Evolutionary conservation across 2,113 vertebrate species (phyloP).

Genomic region (Prunella fulvescens): DNA sequence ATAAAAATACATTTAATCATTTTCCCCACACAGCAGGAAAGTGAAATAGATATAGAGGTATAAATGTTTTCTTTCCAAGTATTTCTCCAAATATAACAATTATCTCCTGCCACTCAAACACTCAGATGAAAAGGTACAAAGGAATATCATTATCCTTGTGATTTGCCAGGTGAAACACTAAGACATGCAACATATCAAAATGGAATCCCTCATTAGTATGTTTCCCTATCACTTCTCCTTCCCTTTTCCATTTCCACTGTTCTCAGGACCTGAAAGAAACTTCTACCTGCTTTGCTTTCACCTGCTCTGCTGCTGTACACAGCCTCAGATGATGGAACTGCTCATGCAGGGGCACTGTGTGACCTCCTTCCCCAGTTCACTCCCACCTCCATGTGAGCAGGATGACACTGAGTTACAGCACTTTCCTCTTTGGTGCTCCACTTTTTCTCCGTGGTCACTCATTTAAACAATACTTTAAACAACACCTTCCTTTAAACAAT

Average conservation of each 20-base stretch:
- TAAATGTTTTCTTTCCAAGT: neutral
- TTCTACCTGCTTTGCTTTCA: neutral
- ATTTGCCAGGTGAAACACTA: neutral
- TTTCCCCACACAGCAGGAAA: neutral
- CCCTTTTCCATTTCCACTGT: neutral
- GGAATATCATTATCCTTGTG: neutral
- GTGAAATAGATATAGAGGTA: neutral
- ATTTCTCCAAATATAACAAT: neutral
- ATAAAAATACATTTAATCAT: neutral
- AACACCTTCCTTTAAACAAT: neutral
- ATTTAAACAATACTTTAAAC: neutral
- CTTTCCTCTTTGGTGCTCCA: neutral
- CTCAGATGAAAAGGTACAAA: neutral
- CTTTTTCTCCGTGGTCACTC: neutral
- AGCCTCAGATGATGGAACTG: accelerated
- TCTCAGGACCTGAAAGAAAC: neutral
- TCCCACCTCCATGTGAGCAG: neutral
- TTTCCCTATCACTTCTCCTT: neutral
- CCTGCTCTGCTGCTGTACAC: neutral
- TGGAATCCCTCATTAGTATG: accelerated
- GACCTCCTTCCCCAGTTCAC: neutral
- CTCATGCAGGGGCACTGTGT: neutral
- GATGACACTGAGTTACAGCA: neutral
- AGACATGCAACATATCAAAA: neutral
- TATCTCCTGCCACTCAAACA: neutral